Conservation (phyloP, 2,888 invertebrate species). For the Fissipunctia ypsillon region DNA sequence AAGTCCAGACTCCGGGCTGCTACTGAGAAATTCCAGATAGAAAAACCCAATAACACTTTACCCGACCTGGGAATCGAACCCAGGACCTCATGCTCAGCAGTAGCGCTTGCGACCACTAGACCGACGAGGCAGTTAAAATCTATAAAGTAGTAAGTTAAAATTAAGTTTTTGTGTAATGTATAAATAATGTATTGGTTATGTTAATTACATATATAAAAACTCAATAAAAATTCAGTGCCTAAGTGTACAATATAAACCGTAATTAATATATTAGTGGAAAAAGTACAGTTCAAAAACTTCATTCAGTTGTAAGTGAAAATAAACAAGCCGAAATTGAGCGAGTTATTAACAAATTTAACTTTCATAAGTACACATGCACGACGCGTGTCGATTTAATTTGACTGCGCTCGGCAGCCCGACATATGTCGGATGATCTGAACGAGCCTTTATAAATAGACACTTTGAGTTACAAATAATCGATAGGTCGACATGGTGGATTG, state of each 20-base stretch:
- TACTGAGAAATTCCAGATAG: no score
- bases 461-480: conserved; percentile 26
- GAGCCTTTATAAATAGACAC: conserved; percentile 26
- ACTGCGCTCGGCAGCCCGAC: conserved; percentile 27
- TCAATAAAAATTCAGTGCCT: background rate
- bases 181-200: no score
- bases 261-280: background rate
- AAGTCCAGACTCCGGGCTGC: no score
- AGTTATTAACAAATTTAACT: conserved; percentile 56
- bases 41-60: no score
- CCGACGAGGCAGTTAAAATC: no score
- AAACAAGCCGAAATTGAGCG: conserved; percentile 37
- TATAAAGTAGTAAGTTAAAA: no score
- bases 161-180: no score
- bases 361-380: conserved; percentile 57
- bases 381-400: conserved; percentile 51
- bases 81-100: no score
- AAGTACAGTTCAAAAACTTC: background rate
- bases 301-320: conserved; percentile 8
- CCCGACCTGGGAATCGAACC: no score
- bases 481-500: background rate
- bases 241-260: background rate
- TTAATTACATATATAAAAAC: no score
- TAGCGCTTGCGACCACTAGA: no score
- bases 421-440: conserved; percentile 35